These are phyloP conservation scores for Myocastor coypus DNA, from an alignment of 2,113 vertebrate genomes.

Conservation along the genomic window DNA sequence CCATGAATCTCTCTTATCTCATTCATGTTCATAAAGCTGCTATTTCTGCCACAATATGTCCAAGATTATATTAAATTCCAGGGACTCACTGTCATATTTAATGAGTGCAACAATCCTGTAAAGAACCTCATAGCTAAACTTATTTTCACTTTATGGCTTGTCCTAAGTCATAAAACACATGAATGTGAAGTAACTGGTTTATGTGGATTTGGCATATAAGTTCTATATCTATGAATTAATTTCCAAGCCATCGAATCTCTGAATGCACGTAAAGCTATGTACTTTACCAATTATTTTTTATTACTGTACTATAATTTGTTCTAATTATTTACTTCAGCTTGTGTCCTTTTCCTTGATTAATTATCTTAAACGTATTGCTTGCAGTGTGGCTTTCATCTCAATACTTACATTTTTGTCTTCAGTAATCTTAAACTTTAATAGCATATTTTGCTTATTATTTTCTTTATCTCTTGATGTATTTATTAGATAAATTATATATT, in stretches of 20 bases:
- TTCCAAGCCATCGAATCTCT: too few species aligned
- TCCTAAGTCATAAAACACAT: not conserved
- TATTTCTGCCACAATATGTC: not conserved
- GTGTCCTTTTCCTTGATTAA: not conserved
- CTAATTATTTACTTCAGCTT: not conserved
- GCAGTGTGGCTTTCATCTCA: not conserved
- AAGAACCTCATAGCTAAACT: not conserved
- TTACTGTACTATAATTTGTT: too few species aligned
- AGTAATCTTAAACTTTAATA: not conserved
- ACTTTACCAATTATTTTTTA: not conserved
- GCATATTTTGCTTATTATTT: not conserved
- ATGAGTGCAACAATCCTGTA: too few species aligned
- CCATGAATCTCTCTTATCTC: not conserved
- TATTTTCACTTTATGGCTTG: not conserved
- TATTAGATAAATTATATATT: not conserved
- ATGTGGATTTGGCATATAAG: not conserved
- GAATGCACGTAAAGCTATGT: rapidly evolving
- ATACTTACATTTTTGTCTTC: not conserved
- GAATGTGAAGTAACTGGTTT: not conserved
- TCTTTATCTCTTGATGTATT: constrained; percentile 3
- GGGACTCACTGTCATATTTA: not conserved
- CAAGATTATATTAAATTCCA: not conserved
- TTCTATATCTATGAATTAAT: not conserved
- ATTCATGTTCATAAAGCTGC: not conserved
- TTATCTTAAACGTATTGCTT: not conserved